Percentiles rank a stretch among this genome's conserved stretches.
Conservation (phyloP, 2,888 invertebrate genomes). For the Hypena proboscidalis region DNA sequence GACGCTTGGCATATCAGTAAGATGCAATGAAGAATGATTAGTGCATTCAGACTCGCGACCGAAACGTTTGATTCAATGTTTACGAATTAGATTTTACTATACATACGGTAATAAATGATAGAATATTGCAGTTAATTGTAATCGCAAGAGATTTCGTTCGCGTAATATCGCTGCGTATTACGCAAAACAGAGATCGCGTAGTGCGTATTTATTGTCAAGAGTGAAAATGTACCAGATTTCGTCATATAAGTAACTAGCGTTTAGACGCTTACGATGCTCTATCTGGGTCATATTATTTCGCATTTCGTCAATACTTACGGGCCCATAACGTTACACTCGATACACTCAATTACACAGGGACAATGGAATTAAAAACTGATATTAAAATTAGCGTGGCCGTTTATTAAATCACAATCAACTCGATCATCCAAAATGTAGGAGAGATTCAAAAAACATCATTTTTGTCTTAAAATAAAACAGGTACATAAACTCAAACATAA, state of each 20-base stretch:
- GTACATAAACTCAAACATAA: conserved; percentile 83
- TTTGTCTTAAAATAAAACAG: conserved; percentile 73
- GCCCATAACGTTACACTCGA: conserved; percentile 58
- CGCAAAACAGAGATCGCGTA: conserved; percentile 68
- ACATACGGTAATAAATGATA: conserved; percentile 26
- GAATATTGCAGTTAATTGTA: conserved; percentile 32
- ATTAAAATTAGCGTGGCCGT: conserved; percentile 42
- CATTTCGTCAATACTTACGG: conserved; percentile 73
- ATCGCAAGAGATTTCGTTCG: conserved; percentile 40
- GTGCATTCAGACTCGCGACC: conserved; percentile 1
- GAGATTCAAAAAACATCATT: conserved; percentile 37
- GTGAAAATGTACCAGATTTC: conserved; percentile 65
- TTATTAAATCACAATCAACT: conserved; percentile 53
- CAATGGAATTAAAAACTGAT: conserved; percentile 56
- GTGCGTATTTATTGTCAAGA: conserved; percentile 71
- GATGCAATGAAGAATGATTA: conserved; percentile 26
- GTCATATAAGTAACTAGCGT: conserved; percentile 53
- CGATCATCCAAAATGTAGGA: conserved; percentile 39
- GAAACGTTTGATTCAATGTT: conserved; percentile 20
- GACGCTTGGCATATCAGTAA: conserved; percentile 21
- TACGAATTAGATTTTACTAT: conserved; percentile 8
- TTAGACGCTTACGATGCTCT: conserved; percentile 65
- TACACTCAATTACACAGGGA: conserved; percentile 56
- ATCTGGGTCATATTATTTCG: conserved; percentile 78
- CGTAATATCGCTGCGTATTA: conserved; percentile 48